Percentiles rank a stretch among this genome's conserved stretches.
Evolutionary conservation across 2,797 vertebrate species (phyloP).

Genomic region (Pangasius sanitwongsei): DNA sequence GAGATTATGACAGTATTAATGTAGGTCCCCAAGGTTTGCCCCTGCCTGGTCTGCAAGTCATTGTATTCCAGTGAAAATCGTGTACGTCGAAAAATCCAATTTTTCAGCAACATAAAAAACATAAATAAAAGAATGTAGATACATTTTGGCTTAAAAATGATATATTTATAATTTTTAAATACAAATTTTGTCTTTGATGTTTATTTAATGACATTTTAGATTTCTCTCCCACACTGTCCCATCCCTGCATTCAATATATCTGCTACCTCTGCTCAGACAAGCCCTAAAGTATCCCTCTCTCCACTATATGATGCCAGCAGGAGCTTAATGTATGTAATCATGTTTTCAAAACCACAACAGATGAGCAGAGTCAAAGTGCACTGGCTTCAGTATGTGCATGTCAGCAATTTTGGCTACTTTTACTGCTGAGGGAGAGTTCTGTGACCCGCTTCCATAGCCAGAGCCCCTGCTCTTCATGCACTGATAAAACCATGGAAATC

Average conservation of each 20-base stretch:
- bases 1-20: background rate
- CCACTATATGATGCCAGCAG: constrained; percentile 16
- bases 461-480: constrained; percentile 31
- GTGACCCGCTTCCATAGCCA: constrained; percentile 21
- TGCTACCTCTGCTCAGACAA: background rate
- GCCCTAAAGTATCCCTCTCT: constrained; percentile 7
- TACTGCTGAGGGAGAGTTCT: constrained; percentile 4
- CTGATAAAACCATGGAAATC: constrained; percentile 33
- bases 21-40: background rate
- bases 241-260: background rate
- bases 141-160: background rate
- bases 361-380: constrained; percentile 16
- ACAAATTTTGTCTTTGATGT: background rate
- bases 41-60: background rate
- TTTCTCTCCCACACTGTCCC: no score
- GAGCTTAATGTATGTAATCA: constrained; percentile 18
- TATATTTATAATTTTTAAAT: no score
- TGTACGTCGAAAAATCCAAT: background rate
- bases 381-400: constrained; percentile 4
- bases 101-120: background rate
- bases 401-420: constrained; percentile 25
- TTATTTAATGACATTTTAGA: background rate
- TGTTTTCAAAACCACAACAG: constrained; percentile 24
- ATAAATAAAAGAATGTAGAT: background rate
- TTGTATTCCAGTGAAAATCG: background rate